Conservation (phyloP, 2,888 invertebrate species). For the Diplazon laetatorius region DNA sequence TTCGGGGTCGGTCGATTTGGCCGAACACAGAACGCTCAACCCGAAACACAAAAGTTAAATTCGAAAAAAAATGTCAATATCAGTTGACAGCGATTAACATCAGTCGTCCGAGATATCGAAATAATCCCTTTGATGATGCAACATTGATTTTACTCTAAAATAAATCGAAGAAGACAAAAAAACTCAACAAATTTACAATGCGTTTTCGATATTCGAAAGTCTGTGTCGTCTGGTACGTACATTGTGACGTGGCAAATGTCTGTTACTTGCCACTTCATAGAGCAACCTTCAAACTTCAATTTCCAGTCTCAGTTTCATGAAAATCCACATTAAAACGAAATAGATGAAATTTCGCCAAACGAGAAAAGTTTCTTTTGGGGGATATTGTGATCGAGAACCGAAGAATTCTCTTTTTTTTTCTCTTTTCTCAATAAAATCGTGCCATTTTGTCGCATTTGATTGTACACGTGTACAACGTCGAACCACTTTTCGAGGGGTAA, state of each 20-base stretch:
- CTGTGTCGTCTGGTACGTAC: too few relatives aligned
- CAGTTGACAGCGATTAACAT: too few relatives aligned
- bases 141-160: too few relatives aligned
- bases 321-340: neutral
- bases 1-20: conserved; percentile 10
- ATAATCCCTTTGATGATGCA: too few relatives aligned
- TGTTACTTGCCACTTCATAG: too few relatives aligned
- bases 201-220: too few relatives aligned
- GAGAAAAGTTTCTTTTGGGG: neutral
- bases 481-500: conserved; percentile 10
- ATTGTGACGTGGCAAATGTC: too few relatives aligned
- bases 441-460: neutral
- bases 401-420: too few relatives aligned
- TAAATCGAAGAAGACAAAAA: too few relatives aligned
- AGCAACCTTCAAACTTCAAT: neutral
- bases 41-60: neutral
- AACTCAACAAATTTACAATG: too few relatives aligned
- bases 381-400: neutral
- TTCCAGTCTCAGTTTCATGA: neutral
- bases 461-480: neutral
- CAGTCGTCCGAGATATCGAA: too few relatives aligned
- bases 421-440: neutral
- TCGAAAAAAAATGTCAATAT: too few relatives aligned
- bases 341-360: neutral
- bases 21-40: neutral